phyloP scores from a whole-genome alignment of 2,113 vertebrate genomes.

The Vombatus ursinus region DNA sequence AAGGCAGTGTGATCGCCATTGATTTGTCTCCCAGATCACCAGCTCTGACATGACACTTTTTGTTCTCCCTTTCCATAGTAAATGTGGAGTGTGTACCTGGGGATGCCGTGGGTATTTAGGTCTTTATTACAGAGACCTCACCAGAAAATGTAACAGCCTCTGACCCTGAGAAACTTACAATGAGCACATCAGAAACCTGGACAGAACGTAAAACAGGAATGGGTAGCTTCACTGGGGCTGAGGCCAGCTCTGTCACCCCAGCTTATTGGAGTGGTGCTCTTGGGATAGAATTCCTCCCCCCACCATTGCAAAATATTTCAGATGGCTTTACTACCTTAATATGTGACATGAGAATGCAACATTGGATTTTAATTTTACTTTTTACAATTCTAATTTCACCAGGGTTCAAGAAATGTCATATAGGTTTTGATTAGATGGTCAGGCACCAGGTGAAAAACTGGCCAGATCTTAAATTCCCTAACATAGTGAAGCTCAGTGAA shows the following conservation, averaged over 20 bases:
- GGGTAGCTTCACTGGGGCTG: neutral
- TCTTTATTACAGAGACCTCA: neutral
- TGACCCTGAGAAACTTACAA: neutral
- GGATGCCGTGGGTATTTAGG: neutral
- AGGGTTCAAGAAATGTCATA: neutral
- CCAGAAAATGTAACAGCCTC: neutral
- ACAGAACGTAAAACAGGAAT: neutral
- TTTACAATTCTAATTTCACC: neutral
- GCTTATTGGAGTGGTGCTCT: neutral
- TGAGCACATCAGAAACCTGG: neutral
- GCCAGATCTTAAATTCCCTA: neutral
- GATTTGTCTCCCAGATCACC: neutral
- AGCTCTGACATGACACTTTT: neutral
- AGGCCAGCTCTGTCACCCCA: neutral
- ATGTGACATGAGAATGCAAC: neutral
- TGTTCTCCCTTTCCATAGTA: neutral
- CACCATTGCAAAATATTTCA: neutral
- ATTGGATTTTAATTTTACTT: no score
- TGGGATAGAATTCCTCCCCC: neutral
- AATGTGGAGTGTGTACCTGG: neutral
- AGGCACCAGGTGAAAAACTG: neutral
- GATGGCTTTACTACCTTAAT: neutral
- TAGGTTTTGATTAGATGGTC: neutral
- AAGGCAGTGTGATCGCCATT: neutral
- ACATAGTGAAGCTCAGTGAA: neutral